These are phyloP conservation scores for Keiferia lycopersicella DNA, from an alignment of 2,888 invertebrate genomes.

Conservation along the genomic window DNA sequence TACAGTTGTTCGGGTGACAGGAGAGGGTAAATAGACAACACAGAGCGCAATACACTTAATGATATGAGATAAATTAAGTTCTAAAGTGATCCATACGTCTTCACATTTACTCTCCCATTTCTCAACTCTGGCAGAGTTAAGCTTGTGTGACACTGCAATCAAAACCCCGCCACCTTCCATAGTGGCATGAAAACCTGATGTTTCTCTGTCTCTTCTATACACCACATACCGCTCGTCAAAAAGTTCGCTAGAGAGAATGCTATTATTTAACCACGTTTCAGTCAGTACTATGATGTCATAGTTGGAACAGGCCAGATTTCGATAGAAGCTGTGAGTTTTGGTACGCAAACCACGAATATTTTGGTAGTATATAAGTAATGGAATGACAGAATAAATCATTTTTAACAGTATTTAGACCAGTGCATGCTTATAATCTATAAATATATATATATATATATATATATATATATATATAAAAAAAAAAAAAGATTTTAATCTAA, in stretches of 20 bases:
- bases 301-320: neutral
- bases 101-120: neutral
- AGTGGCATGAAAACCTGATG: neutral
- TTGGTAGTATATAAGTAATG: neutral
- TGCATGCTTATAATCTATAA: neutral
- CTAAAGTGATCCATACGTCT: neutral
- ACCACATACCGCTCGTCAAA: neutral
- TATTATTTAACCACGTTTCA: neutral
- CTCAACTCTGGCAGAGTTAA: neutral
- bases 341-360: neutral
- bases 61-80: neutral
- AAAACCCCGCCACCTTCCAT: constrained; percentile 14
- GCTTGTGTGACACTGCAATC: neutral
- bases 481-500: neutral
- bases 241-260: neutral
- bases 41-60: neutral
- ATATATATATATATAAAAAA: no score
- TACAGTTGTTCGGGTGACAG: neutral
- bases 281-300: neutral
- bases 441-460: no score
- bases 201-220: neutral
- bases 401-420: neutral
- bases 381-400: neutral
- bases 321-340: neutral
- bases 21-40: neutral